These are phyloP conservation scores for Leptodactylus fallax DNA, from an alignment of 2,797 vertebrate genomes.

Conservation along the genomic window DNA sequence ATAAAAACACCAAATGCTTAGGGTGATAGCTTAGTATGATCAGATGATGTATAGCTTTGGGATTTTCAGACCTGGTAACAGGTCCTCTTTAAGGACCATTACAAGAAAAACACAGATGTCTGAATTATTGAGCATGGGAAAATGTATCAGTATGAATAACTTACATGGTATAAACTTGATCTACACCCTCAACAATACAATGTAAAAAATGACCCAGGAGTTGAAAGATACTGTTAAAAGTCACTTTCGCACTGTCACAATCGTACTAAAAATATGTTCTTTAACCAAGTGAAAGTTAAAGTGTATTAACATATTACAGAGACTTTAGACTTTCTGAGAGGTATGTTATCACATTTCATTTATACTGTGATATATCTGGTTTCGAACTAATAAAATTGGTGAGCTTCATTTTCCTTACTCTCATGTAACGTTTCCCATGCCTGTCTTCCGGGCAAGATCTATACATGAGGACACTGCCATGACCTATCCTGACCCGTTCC, in stretches of 20 bases:
- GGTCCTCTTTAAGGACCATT: not conserved
- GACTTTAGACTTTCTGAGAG: slow-evolving; percentile 2
- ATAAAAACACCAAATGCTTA: too few species aligned
- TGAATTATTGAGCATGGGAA: not conserved
- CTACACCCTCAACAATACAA: not conserved
- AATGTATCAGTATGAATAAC: slow-evolving; percentile 15
- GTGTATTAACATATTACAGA: slow-evolving; percentile 15
- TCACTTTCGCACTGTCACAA: not conserved
- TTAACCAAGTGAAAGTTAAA: not conserved
- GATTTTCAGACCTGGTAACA: not conserved
- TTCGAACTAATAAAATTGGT: slow-evolving; percentile 44
- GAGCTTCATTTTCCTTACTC: slow-evolving; percentile 42
- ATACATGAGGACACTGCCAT: slow-evolving; percentile 60
- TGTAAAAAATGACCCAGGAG: slow-evolving; percentile 13
- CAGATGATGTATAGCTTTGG: too few species aligned
- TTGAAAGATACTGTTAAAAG: slow-evolving; percentile 19
- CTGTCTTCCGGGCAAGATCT: slow-evolving; percentile 64
- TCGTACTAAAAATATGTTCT: slow-evolving; percentile 21
- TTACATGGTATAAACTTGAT: not conserved
- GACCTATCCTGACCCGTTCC: slow-evolving; percentile 61
- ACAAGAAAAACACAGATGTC: not conserved
- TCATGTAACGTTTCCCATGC: slow-evolving; percentile 61
- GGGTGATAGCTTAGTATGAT: too few species aligned
- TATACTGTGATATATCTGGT: slow-evolving; percentile 33
- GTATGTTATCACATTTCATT: slow-evolving; percentile 37